Evolutionary conservation across 1,140 invertebrate genomes (phyloP), one percentile per base, ranked within the genome.

Genomic region (Teleogryllus occipitalis): DNA sequence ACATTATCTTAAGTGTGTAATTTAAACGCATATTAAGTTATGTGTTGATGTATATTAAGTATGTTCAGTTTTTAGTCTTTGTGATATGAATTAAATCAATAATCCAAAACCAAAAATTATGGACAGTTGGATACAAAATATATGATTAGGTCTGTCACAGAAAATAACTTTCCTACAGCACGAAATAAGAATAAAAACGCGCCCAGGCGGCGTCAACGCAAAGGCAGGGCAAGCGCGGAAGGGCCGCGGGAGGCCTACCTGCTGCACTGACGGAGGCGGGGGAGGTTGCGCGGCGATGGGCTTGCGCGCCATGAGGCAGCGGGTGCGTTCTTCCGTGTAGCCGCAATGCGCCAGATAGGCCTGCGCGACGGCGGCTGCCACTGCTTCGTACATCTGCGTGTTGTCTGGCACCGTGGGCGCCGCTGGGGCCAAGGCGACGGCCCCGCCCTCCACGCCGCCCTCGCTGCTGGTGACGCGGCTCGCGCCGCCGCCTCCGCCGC

Each of bases 321-420:
- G 89, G 22, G 92, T 92, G 82, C 92, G 92, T 82, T 97, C 96
- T 82, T 98, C 96, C 8, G 95, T 97, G 85, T 96, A 97, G 81
- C 92, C 91, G 87, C 96, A 98, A 85, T 97, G 93, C 75, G 92
- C 91, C 82, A 95, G 93, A 86, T 98, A 96, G 7, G 96, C 96
- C 83, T 97, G 94, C 2, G 95, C 94, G 8, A 98, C 93, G 82
- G 93, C 85, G 74, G 78, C 83, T 82, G 81, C 85, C 73, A 74
- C 80, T 79, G 54, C 54, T 78, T 77, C 85, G 82, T 83, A 65
- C 54, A 65, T 65, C 18, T 65, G 86, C 85, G 14, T 83, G 82
- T 80, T 84, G 85, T 46, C 82, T 0, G 85, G 80, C 39, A 85
- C 84, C n/a, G 86, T 27, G 80, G 75, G 81, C 54, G 10, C 10